Evolutionary conservation across 2,797 vertebrate species (phyloP).

Genomic region (Gambusia yucatana): DNA sequence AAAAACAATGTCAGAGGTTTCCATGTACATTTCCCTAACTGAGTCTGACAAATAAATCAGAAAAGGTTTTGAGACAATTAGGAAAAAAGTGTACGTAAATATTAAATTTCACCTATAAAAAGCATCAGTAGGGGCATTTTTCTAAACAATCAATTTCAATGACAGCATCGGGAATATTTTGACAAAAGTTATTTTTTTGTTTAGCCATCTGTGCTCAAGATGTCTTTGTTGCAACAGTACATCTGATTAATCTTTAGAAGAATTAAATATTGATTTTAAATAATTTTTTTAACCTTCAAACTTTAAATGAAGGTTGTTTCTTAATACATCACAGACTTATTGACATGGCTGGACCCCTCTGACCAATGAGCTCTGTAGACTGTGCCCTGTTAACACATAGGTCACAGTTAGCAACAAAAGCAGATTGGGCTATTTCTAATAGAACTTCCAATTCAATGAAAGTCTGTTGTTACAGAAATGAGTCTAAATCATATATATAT

Average conservation of each 20-base stretch:
- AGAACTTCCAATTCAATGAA: background rate
- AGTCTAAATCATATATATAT: background rate
- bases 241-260: background rate
- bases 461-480: background rate
- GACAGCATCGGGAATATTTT: background rate
- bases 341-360: background rate
- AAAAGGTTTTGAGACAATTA: background rate
- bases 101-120: background rate
- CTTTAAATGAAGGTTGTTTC: background rate
- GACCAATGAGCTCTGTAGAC: background rate
- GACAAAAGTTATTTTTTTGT: background rate
- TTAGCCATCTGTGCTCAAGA: background rate
- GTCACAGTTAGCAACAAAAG: background rate
- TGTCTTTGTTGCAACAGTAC: background rate
- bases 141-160: background rate
- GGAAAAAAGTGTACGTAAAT: background rate
- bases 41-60: background rate
- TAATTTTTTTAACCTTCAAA: background rate
- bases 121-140: background rate
- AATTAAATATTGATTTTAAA: background rate
- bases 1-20: background rate
- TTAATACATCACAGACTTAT: background rate
- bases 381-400: background rate
- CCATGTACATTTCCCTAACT: background rate
- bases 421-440: background rate